Evolutionary conservation across 2,888 invertebrate species (phyloP).

Genomic region (Lobophora halterata): DNA sequence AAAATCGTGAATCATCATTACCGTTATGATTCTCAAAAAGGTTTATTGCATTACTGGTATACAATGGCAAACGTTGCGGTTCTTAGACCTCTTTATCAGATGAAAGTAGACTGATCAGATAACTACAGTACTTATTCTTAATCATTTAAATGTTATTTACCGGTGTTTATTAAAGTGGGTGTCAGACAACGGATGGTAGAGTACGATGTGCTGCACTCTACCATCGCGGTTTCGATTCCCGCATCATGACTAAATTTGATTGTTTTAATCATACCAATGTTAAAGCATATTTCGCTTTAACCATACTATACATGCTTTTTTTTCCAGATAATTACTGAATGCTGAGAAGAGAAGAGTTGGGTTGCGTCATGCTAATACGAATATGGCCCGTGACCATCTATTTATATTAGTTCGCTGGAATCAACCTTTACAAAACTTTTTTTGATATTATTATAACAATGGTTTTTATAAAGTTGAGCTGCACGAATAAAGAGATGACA

Average conservation of each 20-base stretch:
- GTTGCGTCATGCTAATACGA: constrained; percentile 35
- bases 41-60: constrained; percentile 46
- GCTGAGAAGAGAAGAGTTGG: constrained; percentile 20
- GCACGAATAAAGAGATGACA: constrained; percentile 36
- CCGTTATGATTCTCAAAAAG: constrained; percentile 42
- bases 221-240: too few relatives aligned
- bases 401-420: constrained; percentile 32
- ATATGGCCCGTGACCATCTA: constrained; percentile 32
- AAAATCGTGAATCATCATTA: constrained; percentile 49
- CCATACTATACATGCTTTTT: not conserved
- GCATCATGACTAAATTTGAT: too few relatives aligned
- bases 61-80: constrained; percentile 53
- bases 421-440: too few relatives aligned
- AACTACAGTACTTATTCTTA: not conserved
- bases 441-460: constrained; percentile 28
- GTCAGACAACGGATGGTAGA: not conserved
- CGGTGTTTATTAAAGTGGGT: not conserved
- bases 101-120: constrained; percentile 29
- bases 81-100: constrained; percentile 35
- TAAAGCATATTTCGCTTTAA: not conserved
- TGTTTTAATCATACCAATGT: not conserved
- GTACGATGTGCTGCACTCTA: not conserved
- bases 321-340: not conserved
- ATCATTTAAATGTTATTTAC: not conserved
- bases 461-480: constrained; percentile 40